Conservation (phyloP, 2,113 vertebrate genomes). For the Lophochroa leadbeateri region DNA sequence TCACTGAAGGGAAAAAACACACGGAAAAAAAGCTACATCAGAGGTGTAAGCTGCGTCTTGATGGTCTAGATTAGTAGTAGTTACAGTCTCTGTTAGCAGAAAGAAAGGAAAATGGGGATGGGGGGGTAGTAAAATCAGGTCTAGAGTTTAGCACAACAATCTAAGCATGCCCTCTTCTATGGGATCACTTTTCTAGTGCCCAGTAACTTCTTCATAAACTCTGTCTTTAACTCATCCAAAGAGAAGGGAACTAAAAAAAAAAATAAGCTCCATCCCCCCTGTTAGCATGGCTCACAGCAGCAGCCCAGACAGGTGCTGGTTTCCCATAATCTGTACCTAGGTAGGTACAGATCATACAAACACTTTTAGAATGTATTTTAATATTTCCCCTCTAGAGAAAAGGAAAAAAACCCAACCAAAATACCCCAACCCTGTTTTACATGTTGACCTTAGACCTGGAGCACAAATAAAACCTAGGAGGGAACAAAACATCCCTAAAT, state of each 20-base stretch:
- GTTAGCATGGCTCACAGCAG: not conserved
- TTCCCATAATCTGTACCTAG: not conserved
- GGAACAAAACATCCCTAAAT: not conserved
- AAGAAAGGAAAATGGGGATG: not conserved
- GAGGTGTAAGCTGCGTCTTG: not conserved
- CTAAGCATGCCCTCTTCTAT: not conserved
- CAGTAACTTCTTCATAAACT: not conserved
- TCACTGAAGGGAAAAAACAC: not conserved
- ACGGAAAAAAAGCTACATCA: not conserved
- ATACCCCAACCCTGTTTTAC: not conserved
- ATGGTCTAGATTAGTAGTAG: not conserved
- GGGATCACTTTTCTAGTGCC: not conserved
- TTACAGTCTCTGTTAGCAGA: not conserved
- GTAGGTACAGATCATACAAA: not conserved
- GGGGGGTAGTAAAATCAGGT: not conserved
- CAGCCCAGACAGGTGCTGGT: not conserved
- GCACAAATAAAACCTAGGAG: not conserved
- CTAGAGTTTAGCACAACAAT: not conserved
- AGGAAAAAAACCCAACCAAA: not conserved
- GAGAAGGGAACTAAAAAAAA: not conserved
- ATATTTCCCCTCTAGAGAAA: not conserved
- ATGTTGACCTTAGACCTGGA: not conserved
- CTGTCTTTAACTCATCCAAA: not conserved
- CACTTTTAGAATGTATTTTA: not conserved
- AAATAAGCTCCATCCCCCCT: not conserved